Conservation (phyloP, 2,888 invertebrate genomes). For the Ochropleura leucogaster region DNA sequence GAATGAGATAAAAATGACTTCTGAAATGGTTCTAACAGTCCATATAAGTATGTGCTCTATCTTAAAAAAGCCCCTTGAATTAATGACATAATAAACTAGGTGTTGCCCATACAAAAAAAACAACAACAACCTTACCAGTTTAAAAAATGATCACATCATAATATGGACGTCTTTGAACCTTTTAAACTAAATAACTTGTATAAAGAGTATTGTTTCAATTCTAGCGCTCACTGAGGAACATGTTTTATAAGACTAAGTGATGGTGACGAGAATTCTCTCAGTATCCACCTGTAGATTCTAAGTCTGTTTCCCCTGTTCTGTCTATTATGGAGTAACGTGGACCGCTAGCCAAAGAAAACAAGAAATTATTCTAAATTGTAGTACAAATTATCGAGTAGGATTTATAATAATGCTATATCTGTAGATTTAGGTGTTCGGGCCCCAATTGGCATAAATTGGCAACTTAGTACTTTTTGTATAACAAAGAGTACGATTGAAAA, state of each 20-base stretch:
- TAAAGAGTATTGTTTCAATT: slow-evolving; percentile 83
- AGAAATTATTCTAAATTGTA: slow-evolving; percentile 23
- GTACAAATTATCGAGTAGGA: slow-evolving; percentile 40
- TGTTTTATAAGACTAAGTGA: slow-evolving; percentile 82
- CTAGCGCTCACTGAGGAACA: slow-evolving; percentile 88
- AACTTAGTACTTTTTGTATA: slow-evolving; percentile 9
- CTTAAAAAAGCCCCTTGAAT: slow-evolving; percentile 19
- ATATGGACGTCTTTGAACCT: slow-evolving; percentile 54
- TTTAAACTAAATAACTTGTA: slow-evolving; percentile 64
- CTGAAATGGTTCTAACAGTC: slow-evolving; percentile 50
- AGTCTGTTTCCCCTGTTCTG: slow-evolving; percentile 77
- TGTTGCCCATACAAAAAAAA: slow-evolving; percentile 17
- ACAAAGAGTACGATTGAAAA: slow-evolving; percentile 29
- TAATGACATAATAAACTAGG: slow-evolving; percentile 18
- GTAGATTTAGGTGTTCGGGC: slow-evolving; percentile 37
- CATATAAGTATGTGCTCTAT: slow-evolving; percentile 41
- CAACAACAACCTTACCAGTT: slow-evolving; percentile 6
- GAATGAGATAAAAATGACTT: slow-evolving; percentile 37
- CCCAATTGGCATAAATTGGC: slow-evolving; percentile 40
- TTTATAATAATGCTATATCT: slow-evolving; percentile 2
- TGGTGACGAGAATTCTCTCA: slow-evolving; percentile 84
- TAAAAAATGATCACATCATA: slow-evolving; percentile 29
- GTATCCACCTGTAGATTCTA: slow-evolving; percentile 83
- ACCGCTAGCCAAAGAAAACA: slow-evolving; percentile 70
- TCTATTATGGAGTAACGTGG: slow-evolving; percentile 73